Base-by-base conservation (phyloP, 2,888 invertebrate species). In the Stictocephala bisonia region DNA sequence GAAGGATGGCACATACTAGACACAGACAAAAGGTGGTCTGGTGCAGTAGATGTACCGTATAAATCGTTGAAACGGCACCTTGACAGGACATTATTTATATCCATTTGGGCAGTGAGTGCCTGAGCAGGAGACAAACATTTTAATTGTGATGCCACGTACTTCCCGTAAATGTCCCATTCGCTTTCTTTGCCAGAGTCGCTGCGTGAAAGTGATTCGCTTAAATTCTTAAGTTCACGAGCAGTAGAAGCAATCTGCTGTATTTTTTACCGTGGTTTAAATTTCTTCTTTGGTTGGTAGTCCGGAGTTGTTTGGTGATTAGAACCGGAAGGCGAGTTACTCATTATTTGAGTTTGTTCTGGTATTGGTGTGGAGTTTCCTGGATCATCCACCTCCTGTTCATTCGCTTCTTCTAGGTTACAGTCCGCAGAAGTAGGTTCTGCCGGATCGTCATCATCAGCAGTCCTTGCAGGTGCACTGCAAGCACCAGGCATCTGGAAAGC, bases 101-200 rank as follows among this genome's bases (percentile, higher is more conserved):
- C n/a, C n/a, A n/a, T 31, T 9, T 60, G 27, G 15, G 69, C 51
- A 53, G 20, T 29, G 50, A 31, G 1, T 1, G 51, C 51, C 13
- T 31, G 31, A 24, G 6, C 27, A 27, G 67, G 15, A 41, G 13
- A 35, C 69, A 69, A 53, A 24, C 24, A 1, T 69, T 20, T 69
- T 40, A 69, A 69, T 53, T 69, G 53, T 18, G 69, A 51, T 29
- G 20, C 69, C 13, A 69, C 69, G 40, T n/a, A 53, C 40, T 22
- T 69, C 11, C 53, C 69, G 31, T 35, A 69, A 20, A 69, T 18
- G 26, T 69, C 69, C 31, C 40, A 31, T 27, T 69, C 69, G 22
- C 31, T 51, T 24, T 69, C 69, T 50, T 58, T 58, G 29, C 27
- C 31, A 58, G 7, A 29, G 58, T 58, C 58, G 31, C 26, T 27